Conservation (phyloP, 2,797 vertebrate genomes). For the Ispidina lecontei region DNA sequence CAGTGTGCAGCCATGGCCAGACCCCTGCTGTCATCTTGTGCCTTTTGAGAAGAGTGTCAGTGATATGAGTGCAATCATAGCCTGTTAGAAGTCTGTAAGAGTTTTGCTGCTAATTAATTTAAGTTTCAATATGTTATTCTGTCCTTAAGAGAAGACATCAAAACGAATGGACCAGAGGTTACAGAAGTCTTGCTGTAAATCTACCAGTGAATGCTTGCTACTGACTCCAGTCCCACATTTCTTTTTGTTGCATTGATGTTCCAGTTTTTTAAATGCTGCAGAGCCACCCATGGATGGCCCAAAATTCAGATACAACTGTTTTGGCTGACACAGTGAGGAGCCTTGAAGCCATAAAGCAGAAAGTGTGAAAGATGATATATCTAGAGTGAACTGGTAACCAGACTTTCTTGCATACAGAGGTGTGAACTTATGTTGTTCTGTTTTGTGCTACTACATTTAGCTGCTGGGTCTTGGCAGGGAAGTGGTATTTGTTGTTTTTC, state of each 20-base stretch:
- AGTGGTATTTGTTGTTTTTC: not conserved
- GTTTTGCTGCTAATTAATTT: not conserved
- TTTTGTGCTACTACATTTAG: not conserved
- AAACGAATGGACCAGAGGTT: not conserved
- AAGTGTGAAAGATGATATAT: not conserved
- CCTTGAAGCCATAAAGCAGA: not conserved
- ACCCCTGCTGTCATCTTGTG: not conserved
- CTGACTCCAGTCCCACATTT: not conserved
- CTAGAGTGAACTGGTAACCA: not conserved
- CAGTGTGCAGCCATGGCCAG: rapidly evolving
- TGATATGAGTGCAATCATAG: not conserved
- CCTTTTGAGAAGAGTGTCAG: not conserved
- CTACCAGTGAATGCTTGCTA: not conserved
- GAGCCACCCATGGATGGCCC: not conserved
- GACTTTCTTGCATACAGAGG: not conserved
- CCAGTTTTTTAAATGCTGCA: not conserved
- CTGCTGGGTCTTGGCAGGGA: not conserved
- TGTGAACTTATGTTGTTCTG: not conserved
- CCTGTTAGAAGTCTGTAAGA: not conserved
- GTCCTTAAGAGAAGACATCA: not conserved
- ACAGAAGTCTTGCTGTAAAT: not conserved
- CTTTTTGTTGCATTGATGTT: not conserved
- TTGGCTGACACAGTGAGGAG: not conserved
- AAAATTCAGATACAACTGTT: not conserved
- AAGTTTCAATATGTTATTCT: not conserved